These are phyloP conservation scores for Coregonus suidteri DNA, from an alignment of 2,797 vertebrate genomes.

Conservation along the genomic window DNA sequence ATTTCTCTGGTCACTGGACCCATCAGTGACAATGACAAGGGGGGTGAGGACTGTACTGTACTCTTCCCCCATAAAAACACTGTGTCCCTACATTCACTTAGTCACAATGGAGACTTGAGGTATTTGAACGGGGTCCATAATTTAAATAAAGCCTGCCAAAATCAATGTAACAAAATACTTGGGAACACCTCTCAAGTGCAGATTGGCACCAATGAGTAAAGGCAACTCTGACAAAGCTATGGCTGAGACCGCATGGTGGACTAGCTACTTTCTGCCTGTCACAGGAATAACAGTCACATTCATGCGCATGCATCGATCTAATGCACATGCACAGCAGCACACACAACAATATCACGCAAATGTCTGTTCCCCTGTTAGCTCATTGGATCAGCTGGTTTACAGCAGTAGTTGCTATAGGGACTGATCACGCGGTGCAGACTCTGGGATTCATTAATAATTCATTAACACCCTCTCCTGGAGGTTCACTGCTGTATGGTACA, in stretches of 20 bases:
- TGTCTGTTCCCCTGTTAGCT: background rate
- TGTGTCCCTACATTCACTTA: background rate
- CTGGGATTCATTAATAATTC: conserved; percentile 12
- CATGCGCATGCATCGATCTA: background rate
- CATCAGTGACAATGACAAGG: background rate
- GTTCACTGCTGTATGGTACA: background rate
- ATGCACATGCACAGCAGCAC: background rate
- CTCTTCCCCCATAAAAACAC: background rate
- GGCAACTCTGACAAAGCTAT: background rate
- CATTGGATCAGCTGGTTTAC: background rate
- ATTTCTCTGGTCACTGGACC: background rate
- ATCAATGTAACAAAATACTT: background rate
- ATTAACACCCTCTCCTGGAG: background rate
- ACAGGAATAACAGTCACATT: background rate
- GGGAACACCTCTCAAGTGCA: background rate
- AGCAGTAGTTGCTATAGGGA: background rate
- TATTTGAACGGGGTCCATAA: background rate
- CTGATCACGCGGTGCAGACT: background rate
- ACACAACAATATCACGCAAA: background rate
- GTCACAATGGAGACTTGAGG: background rate
- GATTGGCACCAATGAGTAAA: background rate
- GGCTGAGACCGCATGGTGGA: background rate
- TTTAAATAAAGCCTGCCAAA: conserved; percentile 1
- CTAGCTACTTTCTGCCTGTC: background rate
- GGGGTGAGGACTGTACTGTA: background rate